Percentiles rank a stretch among this genome's conserved stretches.
phyloP scores from a whole-genome alignment of 1,140 invertebrate genomes.

The Varroa destructor region DNA sequence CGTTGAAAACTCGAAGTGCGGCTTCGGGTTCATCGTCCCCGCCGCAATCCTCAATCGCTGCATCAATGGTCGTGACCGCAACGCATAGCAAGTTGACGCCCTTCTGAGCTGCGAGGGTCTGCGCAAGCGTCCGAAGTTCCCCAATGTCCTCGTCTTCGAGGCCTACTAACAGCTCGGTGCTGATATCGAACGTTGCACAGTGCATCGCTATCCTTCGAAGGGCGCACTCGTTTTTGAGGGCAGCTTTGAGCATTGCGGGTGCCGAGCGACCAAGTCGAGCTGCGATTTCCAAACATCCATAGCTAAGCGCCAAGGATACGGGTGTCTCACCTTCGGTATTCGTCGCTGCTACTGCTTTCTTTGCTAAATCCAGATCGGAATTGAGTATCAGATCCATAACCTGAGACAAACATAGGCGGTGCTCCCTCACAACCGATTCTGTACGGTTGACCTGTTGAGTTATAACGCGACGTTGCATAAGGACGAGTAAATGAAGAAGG shows the following conservation, averaged over 20 bases:
- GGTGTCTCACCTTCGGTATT: slow-evolving; percentile 9
- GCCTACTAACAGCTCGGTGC: slow-evolving; percentile 1
- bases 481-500: slow-evolving; percentile 2
- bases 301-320: neutral
- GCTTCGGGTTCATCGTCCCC: slow-evolving; percentile 4
- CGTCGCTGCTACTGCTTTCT: slow-evolving; percentile 1
- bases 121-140: neutral
- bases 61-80: neutral
- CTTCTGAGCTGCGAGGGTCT: slow-evolving; percentile 2
- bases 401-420: slow-evolving; percentile 5
- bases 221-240: slow-evolving; percentile 15
- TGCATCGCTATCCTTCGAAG: slow-evolving; percentile 6
- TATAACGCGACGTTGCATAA: slow-evolving; percentile 5
- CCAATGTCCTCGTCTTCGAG: slow-evolving; percentile 7
- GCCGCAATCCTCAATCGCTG: too few relatives aligned
- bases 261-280: neutral
- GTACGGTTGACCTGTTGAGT: neutral
- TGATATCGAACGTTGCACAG: slow-evolving; percentile 13
- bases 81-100: slow-evolving; percentile 8
- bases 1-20: neutral
- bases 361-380: neutral
- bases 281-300: slow-evolving; percentile 6
- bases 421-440: neutral
- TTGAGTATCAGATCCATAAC: neutral
- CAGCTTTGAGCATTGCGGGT: neutral